Conservation (phyloP, 2,797 vertebrate species). For the Bradypodion ventrale region DNA sequence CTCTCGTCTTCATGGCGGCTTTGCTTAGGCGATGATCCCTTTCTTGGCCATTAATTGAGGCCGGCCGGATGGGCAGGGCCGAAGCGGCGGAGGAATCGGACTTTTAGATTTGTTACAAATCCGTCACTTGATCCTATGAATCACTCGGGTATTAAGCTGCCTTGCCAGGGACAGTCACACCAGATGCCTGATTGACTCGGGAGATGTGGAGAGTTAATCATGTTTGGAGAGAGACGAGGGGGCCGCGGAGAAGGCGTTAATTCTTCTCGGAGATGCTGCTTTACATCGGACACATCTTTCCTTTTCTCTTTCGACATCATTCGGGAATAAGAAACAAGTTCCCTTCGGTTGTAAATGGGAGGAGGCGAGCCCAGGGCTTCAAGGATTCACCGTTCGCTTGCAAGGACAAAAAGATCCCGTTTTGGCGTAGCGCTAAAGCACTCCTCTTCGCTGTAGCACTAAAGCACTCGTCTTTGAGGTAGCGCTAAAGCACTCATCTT, state of each 20-base stretch:
- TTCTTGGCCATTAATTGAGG: constrained; percentile 7
- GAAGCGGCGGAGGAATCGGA: not conserved
- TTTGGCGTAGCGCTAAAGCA: not conserved
- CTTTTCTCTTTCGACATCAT: not conserved
- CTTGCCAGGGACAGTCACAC: not conserved
- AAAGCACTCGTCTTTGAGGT: no score
- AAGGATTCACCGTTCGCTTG: not conserved
- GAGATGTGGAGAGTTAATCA: not conserved
- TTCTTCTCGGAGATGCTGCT: not conserved
- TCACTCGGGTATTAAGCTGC: not conserved
- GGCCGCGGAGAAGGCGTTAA: not conserved
- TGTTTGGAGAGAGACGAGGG: not conserved
- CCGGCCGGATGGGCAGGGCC: not conserved
- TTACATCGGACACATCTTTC: not conserved
- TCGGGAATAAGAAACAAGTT: no score
- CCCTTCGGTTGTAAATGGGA: not conserved
- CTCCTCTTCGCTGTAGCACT: no score
- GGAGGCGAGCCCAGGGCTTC: not conserved
- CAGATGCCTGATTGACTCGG: not conserved
- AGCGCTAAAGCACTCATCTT: no score
- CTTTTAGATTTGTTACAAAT: not conserved
- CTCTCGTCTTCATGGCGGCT: not conserved
- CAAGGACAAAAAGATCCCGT: not conserved
- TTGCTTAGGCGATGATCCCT: not conserved
- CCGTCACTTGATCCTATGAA: not conserved